phyloP scores from a whole-genome alignment of 2,797 vertebrate genomes.

The Anomalospiza imberbis region DNA sequence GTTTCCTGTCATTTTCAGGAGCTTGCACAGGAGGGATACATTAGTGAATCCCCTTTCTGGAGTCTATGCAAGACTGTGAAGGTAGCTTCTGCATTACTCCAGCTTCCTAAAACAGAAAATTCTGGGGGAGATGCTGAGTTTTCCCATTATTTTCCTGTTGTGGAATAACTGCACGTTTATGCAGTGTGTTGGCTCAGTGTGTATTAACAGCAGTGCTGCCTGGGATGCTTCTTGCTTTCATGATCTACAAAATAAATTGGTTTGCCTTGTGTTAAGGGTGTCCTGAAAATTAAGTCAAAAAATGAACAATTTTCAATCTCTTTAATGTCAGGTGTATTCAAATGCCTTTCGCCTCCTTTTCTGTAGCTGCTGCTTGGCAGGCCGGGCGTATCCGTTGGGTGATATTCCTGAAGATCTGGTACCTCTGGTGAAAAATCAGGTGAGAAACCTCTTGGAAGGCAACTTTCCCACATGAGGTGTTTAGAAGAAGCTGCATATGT shows the following conservation, averaged over 20 bases:
- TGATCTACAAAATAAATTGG: background rate
- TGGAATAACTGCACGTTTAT: background rate
- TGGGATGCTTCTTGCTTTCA: background rate
- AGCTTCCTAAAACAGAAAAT: background rate
- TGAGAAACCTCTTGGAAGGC: constrained; percentile 25
- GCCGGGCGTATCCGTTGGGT: constrained; percentile 92
- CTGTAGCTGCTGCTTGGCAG: constrained; percentile 90
- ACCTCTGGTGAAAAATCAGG: constrained; percentile 95
- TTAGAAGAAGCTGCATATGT: background rate
- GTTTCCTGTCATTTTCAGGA: background rate
- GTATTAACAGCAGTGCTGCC: background rate
- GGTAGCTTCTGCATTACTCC: background rate
- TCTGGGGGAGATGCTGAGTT: background rate
- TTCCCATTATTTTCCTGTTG: background rate
- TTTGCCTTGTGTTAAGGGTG: background rate
- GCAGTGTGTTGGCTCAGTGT: background rate
- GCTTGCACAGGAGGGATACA: background rate
- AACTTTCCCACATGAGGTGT: background rate
- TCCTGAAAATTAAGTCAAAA: background rate
- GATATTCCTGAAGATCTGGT: constrained; percentile 95
- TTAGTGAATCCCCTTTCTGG: background rate
- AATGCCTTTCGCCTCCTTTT: background rate
- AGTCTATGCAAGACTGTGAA: background rate
- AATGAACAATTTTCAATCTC: background rate
- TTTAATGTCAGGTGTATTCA: background rate